These are phyloP conservation scores for Mactromeris polynyma DNA, from an alignment of 2,888 invertebrate species.

Conservation along the genomic window DNA sequence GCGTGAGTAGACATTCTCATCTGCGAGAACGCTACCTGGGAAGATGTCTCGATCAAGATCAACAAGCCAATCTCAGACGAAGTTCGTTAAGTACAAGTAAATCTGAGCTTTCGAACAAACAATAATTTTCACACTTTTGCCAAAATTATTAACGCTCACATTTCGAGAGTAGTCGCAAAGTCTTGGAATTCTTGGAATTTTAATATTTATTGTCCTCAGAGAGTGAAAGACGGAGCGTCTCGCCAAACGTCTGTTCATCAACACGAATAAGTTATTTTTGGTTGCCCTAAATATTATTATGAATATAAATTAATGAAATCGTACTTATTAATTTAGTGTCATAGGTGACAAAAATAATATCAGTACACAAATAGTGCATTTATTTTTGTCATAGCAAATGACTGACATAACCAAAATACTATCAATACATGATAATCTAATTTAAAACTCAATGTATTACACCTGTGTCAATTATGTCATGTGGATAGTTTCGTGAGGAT, in stretches of 20 bases:
- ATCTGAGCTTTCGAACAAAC: conserved; percentile 28
- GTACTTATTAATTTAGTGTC: not conserved
- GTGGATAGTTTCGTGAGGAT: too few relatives aligned
- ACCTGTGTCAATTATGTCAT: too few relatives aligned
- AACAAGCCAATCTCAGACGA: conserved; percentile 22
- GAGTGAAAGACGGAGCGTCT: not conserved
- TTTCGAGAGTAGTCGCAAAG: conserved; percentile 11
- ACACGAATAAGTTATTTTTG: conserved; percentile 2
- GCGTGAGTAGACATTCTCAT: conserved; percentile 44
- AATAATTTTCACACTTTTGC: conserved; percentile 42
- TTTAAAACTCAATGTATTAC: too few relatives aligned
- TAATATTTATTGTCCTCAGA: conserved; percentile 37
- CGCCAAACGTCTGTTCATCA: conserved; percentile 21
- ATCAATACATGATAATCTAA: too few relatives aligned
- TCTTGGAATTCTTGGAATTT: conserved; percentile 30
- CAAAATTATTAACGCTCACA: conserved; percentile 30
- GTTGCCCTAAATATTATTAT: not conserved
- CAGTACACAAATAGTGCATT: too few relatives aligned
- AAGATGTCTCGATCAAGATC: conserved; percentile 28
- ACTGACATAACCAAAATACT: too few relatives aligned
- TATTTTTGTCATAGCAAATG: too few relatives aligned
- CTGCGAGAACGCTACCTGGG: conserved; percentile 9
- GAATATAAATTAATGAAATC: not conserved
- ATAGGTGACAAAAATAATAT: not conserved
- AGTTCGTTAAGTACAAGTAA: conserved; percentile 31